Base-by-base conservation (phyloP, 2,888 invertebrate genomes). In the Scelioninae gen. 1 region DNA sequence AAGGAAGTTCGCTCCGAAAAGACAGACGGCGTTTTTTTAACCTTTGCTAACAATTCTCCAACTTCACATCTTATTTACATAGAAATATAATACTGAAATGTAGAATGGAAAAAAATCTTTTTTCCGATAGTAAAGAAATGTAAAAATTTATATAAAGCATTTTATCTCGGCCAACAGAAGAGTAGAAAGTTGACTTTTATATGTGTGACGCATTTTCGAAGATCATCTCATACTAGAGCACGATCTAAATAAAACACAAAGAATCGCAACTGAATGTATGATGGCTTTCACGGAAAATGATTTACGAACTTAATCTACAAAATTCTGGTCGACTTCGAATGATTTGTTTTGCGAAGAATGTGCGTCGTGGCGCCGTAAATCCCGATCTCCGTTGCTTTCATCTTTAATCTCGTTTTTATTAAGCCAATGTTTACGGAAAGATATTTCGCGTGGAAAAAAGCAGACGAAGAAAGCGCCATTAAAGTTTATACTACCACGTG, bases 191-290 rank as follows among this genome's bases (percentile, higher is more conserved):
- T 62, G 34, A 8, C 34, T 1, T 45, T 53, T 53, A 11, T 29
- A 32, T 34, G 15, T 47, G 47, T 34, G 47, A 62, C 62, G 47
- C 45, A 34, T 13, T 0, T 56, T 47, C 16, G 47, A 10, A 47
- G 15, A 15, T 62, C 31, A 45, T 32, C 47, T 29, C 45, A 47
- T 29, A 47, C 13, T 45, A 47, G 62, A 47, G 15, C 45, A 7
- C 62, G 16, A 31, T 62, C 62, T 62, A 45, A 62, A 62, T 62
- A 62, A 62, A 62, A 56, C 56, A 34, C 47, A 62, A 45, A 47
- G 62, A 62, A 62, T 62, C 13, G 45, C 13, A 29, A 8, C 16
- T 45, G 62, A 62, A 45, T 62, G 45, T 29, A 16, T 45, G 29
- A 45, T 43, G 29, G 40, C 45, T 43, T 45, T 56, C 15, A 16